Conservation (phyloP, 2,797 vertebrate species). For the Rhinophrynus dorsalis region DNA sequence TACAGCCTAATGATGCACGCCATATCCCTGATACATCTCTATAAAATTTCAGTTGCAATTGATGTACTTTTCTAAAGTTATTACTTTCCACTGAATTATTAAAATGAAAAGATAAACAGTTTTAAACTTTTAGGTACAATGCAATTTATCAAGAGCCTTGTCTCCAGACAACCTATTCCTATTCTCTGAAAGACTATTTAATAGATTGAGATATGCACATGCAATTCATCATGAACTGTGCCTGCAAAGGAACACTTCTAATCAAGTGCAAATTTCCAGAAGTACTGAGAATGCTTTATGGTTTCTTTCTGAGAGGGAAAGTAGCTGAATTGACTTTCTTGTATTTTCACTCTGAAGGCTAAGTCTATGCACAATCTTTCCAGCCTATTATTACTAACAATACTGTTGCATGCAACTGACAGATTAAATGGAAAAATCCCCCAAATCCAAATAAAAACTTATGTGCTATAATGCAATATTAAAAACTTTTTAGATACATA, state of each 20-base stretch:
- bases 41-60: conserved; percentile 30
- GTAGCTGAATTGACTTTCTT: conserved; percentile 32
- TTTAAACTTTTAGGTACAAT: conserved; percentile 47
- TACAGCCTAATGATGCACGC: conserved; percentile 35
- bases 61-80: conserved; percentile 28
- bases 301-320: conserved; percentile 25
- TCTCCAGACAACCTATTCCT: conserved; percentile 46
- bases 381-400: not conserved
- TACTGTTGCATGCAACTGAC: too few species aligned
- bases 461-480: too few species aligned
- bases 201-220: conserved; percentile 46
- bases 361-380: not conserved
- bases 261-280: conserved; percentile 45
- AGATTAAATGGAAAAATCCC: too few species aligned
- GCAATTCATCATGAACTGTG: conserved; percentile 45
- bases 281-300: conserved; percentile 33
- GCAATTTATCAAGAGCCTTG: conserved; percentile 47
- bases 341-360: not conserved
- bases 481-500: too few species aligned
- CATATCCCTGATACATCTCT: conserved; percentile 27
- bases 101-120: conserved; percentile 43
- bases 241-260: conserved; percentile 35
- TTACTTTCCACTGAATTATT: conserved; percentile 44
- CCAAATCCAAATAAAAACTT: too few species aligned
- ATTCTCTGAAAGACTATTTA: conserved; percentile 46